These are phyloP conservation scores for Schizotus pectinicornis DNA, from an alignment of 2,888 invertebrate species.

Conservation along the genomic window DNA sequence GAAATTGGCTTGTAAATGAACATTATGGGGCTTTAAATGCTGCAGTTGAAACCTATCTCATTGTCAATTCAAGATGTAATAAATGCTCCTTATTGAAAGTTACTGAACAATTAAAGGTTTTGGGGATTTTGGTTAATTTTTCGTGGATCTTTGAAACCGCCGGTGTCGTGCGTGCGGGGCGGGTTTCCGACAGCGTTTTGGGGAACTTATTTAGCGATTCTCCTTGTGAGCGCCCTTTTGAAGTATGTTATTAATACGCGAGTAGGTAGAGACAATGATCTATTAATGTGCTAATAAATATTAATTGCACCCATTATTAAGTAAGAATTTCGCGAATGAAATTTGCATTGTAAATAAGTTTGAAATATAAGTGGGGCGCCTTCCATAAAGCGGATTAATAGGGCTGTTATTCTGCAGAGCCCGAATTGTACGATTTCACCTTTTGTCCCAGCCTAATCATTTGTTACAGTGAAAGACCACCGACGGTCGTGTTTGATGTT, in stretches of 20 bases:
- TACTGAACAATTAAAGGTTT: too few species aligned
- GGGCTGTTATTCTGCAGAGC: constrained; percentile 34
- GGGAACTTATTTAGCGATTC: too few species aligned
- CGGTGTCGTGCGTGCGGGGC: too few species aligned
- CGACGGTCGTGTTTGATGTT: constrained; percentile 19
- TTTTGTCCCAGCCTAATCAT: constrained; percentile 37
- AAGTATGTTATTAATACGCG: constrained; percentile 25
- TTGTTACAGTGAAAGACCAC: constrained; percentile 30
- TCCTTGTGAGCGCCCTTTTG: constrained; percentile 13
- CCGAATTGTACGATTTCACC: constrained; percentile 35
- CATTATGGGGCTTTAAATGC: too few species aligned
- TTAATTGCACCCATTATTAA: constrained; percentile 38
- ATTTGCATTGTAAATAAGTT: constrained; percentile 43
- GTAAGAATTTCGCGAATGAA: constrained; percentile 36
- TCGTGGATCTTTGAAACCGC: too few species aligned
- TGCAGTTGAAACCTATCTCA: too few species aligned
- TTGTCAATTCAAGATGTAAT: too few species aligned
- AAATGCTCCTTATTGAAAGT: too few species aligned
- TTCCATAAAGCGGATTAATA: constrained; percentile 41
- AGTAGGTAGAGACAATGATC: constrained; percentile 33
- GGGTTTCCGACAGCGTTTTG: too few species aligned
- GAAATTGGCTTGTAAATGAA: too few species aligned
- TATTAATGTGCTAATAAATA: constrained; percentile 42
- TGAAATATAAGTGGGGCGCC: constrained; percentile 36
- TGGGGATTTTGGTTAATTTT: too few species aligned